A percentile compares a stretch with the other conserved stretches of the same genome.
Evolutionary conservation across 37 sponge, comb jelly and placozoan species (phyloP).

Genomic region (Chondrilla cf. caribensis): DNA sequence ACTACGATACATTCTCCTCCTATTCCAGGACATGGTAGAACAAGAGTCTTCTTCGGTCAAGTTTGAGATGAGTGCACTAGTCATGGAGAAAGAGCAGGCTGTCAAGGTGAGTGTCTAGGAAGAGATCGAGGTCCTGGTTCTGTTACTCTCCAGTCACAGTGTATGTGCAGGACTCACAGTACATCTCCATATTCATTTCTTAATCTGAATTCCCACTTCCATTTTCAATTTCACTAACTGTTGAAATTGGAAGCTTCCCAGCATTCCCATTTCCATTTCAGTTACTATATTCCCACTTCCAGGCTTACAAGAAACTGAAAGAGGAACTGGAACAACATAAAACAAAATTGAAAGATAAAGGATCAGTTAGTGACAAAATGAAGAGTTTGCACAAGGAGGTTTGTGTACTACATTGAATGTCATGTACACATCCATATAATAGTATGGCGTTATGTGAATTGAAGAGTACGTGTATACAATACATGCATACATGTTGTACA

Average conservation of each 20-base stretch:
- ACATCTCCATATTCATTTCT: no score
- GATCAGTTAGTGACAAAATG: background rate
- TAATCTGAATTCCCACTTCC: no score
- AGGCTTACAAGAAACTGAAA: background rate
- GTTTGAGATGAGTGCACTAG: constrained; percentile 61
- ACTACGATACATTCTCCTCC: no score
- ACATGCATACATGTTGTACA: background rate
- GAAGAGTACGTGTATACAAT: background rate
- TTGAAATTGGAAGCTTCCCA: no score
- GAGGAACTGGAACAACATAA: constrained; percentile 1
- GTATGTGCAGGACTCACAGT: no score
- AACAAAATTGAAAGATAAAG: background rate
- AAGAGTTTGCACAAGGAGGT: constrained; percentile 1
- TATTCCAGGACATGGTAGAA: constrained; percentile 20
- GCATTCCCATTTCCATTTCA: background rate
- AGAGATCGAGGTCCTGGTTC: background rate
- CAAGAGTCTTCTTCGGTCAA: constrained; percentile 42
- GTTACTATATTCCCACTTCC: background rate
- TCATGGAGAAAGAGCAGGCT: constrained; percentile 48
- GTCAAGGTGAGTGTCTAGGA: constrained; percentile 39
- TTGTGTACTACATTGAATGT: no score
- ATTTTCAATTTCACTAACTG: no score
- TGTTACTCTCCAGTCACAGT: background rate
- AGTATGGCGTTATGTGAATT: no score
- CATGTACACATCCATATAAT: background rate